phyloP scores from a whole-genome alignment of 2,113 vertebrate species.

The Stomatorhinus ivindoensis region DNA sequence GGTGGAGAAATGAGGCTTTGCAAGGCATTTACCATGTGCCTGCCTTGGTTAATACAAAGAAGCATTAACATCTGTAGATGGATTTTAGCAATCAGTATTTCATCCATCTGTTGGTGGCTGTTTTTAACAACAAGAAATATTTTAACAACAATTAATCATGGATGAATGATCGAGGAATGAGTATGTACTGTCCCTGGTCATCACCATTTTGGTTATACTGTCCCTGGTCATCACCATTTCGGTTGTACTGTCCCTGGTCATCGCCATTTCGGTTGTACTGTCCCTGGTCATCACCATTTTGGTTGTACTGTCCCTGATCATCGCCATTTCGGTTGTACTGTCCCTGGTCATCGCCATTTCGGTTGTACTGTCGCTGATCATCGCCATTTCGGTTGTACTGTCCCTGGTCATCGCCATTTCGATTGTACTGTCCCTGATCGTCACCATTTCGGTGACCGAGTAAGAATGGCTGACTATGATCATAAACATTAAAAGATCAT shows the following conservation, averaged over 20 bases:
- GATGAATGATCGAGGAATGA: not conserved
- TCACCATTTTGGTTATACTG: not conserved
- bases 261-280: not conserved
- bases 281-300: not conserved
- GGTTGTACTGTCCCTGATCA: not conserved
- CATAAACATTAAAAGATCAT: not conserved
- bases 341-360: not conserved
- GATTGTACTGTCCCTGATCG: not conserved
- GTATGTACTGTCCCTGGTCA: not conserved
- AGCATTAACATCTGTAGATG: not conserved
- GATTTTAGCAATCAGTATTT: not conserved
- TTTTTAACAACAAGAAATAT: not conserved
- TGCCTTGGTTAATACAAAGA: not conserved
- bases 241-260: not conserved
- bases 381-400: not conserved
- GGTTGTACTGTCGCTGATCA: not conserved
- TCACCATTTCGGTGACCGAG: not conserved
- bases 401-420: not conserved
- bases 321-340: not conserved
- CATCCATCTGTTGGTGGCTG: not conserved
- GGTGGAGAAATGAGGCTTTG: not conserved
- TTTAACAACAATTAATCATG: not conserved
- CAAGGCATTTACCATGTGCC: not conserved
- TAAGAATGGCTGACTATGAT: not conserved
- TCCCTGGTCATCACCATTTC: not conserved